Evolutionary conservation across 1,140 invertebrate species (phyloP).

Genomic region (Cecropterus lyciades): DNA sequence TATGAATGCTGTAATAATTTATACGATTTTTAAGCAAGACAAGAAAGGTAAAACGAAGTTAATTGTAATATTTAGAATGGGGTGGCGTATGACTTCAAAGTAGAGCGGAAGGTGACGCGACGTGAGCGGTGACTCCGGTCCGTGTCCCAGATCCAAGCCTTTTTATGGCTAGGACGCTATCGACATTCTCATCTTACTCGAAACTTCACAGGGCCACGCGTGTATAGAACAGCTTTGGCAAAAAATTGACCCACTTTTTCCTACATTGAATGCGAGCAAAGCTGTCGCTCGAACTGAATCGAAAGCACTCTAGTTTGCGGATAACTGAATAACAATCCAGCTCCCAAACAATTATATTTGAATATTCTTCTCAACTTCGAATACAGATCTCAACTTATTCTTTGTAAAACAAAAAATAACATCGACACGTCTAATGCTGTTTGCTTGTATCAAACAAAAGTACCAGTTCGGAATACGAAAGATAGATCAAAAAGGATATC

Average conservation of each 20-base stretch:
- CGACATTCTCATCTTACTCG: conserved; percentile 71
- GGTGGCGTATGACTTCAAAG: conserved; percentile 56
- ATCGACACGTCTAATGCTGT: conserved; percentile 34
- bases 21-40: background rate
- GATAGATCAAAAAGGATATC: conserved; percentile 65
- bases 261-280: conserved; percentile 45
- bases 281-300: conserved; percentile 35
- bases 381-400: background rate
- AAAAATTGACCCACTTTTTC: conserved; percentile 65
- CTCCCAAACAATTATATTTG: conserved; percentile 32
- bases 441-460: conserved; percentile 37
- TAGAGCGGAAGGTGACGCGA: conserved; percentile 69
- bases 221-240: conserved; percentile 45
- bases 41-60: conserved; percentile 26
- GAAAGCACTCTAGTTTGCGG: conserved; percentile 32
- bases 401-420: conserved; percentile 36
- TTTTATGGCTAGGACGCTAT: conserved; percentile 79
- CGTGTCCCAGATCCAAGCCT: conserved; percentile 70
- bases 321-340: conserved; percentile 20
- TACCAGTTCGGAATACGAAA: conserved; percentile 39
- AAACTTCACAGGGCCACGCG: conserved; percentile 72
- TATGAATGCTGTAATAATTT: background rate
- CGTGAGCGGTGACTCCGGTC: conserved; percentile 53
- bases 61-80: conserved; percentile 16
- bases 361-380: conserved; percentile 21